These are phyloP conservation scores for Clostera curtula DNA, from an alignment of 2,888 invertebrate species.

Conservation along the genomic window DNA sequence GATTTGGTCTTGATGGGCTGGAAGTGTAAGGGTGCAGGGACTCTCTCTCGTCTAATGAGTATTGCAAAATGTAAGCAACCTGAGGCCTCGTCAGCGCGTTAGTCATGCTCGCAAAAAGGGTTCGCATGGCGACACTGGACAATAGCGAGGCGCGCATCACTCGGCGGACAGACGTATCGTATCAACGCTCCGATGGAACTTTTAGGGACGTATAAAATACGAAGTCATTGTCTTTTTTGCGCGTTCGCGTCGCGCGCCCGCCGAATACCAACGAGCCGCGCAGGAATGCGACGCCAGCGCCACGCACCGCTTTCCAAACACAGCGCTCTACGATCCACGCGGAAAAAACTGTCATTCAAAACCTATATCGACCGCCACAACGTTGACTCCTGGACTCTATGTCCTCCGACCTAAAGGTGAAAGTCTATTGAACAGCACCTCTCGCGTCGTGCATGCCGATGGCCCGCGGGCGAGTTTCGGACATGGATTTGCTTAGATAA, in stretches of 20 bases:
- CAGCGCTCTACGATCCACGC: constrained; percentile 12
- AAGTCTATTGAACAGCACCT: constrained; percentile 2
- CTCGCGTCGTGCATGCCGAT: constrained; percentile 22
- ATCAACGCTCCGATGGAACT: constrained; percentile 62
- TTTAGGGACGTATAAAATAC: constrained; percentile 67
- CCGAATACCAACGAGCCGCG: constrained; percentile 62
- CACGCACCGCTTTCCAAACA: constrained; percentile 22
- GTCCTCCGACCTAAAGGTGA: not conserved
- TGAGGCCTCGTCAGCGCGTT: too few species aligned
- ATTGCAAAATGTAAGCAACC: too few species aligned
- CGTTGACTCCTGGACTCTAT: constrained; percentile 5
- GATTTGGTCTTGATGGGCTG: too few species aligned
- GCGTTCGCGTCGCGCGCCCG: constrained; percentile 52
- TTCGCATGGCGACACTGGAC: too few species aligned
- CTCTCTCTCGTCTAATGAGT: too few species aligned
- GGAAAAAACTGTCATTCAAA: constrained; percentile 30
- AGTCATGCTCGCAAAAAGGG: too few species aligned
- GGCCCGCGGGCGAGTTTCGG: constrained; percentile 22
- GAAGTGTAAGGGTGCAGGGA: too few species aligned
- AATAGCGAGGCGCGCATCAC: constrained; percentile 35
- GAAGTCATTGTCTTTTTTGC: constrained; percentile 68
- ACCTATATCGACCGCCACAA: constrained; percentile 3
- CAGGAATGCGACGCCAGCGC: constrained; percentile 26
- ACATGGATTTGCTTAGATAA: constrained; percentile 31
- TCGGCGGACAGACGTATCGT: constrained; percentile 41